phyloP scores from a whole-genome alignment of 92 coral and sea anemone genomes.

The Micromussa lordhowensis region DNA sequence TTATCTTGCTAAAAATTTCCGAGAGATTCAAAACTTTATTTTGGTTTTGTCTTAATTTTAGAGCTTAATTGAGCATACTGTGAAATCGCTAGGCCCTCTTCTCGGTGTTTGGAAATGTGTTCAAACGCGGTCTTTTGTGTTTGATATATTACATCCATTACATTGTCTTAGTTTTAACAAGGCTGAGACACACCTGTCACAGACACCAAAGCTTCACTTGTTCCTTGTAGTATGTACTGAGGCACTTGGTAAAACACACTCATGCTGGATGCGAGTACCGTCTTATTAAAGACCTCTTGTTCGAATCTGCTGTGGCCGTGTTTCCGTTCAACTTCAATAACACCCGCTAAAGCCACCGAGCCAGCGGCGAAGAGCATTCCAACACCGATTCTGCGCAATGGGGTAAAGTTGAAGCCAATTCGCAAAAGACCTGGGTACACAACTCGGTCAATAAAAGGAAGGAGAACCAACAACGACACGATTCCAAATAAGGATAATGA shows the following conservation, averaged over 20 bases:
- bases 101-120: too few relatives aligned
- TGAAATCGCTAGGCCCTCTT: too few relatives aligned
- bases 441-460: conserved; percentile 87
- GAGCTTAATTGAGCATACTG: too few relatives aligned
- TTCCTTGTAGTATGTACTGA: conserved; percentile 78
- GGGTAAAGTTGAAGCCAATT: conserved; percentile 73
- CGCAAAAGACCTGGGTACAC: conserved; percentile 80
- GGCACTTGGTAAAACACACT: conserved; percentile 83
- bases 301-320: conserved; percentile 33
- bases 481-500: conserved; percentile 71
- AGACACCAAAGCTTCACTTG: conserved; percentile 77
- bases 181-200: conserved; percentile 60
- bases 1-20: too few relatives aligned
- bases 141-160: too few relatives aligned
- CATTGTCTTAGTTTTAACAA: too few relatives aligned
- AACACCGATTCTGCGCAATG: conserved; percentile 86
- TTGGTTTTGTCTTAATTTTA: too few relatives aligned
- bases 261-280: conserved; percentile 67
- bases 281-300: conserved; percentile 49
- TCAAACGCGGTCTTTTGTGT: too few relatives aligned
- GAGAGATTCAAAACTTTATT: too few relatives aligned
- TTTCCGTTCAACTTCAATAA: conserved; percentile 78
- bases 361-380: conserved; percentile 90
- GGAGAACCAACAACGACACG: conserved; percentile 64
- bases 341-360: conserved; percentile 85